These are phyloP conservation scores for Enteromius fasciolatus DNA, from an alignment of 2,797 vertebrate genomes.

Conservation along the genomic window DNA sequence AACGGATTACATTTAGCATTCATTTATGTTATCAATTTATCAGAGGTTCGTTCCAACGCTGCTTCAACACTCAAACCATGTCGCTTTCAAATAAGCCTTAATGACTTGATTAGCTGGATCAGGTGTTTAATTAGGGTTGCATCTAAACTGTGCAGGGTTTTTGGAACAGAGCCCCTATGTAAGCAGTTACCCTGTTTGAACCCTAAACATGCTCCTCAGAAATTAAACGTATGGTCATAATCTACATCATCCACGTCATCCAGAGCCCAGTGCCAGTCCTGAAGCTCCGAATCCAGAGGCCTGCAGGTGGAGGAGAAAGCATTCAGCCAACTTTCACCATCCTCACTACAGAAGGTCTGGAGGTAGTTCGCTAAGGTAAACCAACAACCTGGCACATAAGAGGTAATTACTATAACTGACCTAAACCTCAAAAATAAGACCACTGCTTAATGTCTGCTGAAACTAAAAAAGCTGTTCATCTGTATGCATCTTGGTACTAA, in stretches of 20 bases:
- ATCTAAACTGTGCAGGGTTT: not conserved
- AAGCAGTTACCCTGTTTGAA: slow-evolving; percentile 71
- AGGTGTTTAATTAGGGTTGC: too few relatives aligned
- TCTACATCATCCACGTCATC: slow-evolving; percentile 93
- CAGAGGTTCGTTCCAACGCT: too few relatives aligned
- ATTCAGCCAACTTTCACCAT: slow-evolving; percentile 47
- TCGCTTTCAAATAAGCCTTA: too few relatives aligned
- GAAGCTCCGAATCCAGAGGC: slow-evolving; percentile 89
- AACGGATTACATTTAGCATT: not conserved
- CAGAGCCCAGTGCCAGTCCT: slow-evolving; percentile 96
- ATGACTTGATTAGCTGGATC: too few relatives aligned
- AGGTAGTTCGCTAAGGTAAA: not conserved
- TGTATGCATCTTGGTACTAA: not conserved
- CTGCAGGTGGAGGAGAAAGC: slow-evolving; percentile 86
- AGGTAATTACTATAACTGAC: not conserved
- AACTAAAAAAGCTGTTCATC: slow-evolving; percentile 27
- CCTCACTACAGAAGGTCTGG: not conserved
- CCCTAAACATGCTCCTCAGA: slow-evolving; percentile 82
- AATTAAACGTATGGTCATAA: slow-evolving; percentile 91
- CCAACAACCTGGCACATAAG: not conserved
- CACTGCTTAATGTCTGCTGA: not conserved
- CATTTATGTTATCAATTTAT: not conserved
- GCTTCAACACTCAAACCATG: too few relatives aligned
- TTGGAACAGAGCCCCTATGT: slow-evolving; percentile 60
- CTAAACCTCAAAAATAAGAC: slow-evolving; percentile 1